These are phyloP conservation scores for Rousettus leschenaultii DNA, from an alignment of 2,113 vertebrate species.

Conservation along the genomic window DNA sequence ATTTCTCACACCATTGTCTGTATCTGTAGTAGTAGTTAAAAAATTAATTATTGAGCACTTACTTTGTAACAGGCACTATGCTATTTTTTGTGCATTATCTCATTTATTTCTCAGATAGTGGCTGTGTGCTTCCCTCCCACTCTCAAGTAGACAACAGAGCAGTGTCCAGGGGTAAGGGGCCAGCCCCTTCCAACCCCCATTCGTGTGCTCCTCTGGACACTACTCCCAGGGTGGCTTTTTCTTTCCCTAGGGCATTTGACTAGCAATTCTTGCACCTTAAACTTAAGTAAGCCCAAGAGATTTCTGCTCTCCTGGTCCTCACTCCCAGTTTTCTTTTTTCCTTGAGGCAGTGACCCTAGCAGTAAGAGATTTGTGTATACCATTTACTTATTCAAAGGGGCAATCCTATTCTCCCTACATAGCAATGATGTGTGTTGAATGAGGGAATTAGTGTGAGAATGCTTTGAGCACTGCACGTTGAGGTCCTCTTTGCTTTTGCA, in stretches of 20 bases:
- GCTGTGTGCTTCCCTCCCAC: background rate
- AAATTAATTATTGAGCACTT: background rate
- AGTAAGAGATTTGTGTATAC: background rate
- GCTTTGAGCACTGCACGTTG: background rate
- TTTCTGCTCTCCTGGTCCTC: background rate
- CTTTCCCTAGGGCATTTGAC: background rate
- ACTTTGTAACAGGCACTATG: background rate
- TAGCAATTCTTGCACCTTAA: background rate
- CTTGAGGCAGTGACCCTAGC: background rate
- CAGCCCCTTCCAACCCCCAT: background rate
- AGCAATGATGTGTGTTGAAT: background rate
- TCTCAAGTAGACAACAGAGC: background rate
- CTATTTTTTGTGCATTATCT: background rate
- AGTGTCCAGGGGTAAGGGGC: background rate
- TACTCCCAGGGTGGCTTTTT: background rate
- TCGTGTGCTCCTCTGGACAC: fast-evolving
- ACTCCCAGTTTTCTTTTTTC: background rate
- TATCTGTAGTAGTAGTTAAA: background rate
- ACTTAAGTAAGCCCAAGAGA: background rate
- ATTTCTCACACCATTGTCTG: background rate
- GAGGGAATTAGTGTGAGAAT: background rate
- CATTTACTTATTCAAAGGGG: background rate
- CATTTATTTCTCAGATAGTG: background rate
- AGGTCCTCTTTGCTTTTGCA: background rate
- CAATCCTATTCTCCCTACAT: background rate